These are phyloP conservation scores for Melanocharis versteri DNA, from an alignment of 2,113 vertebrate species.

Conservation along the genomic window DNA sequence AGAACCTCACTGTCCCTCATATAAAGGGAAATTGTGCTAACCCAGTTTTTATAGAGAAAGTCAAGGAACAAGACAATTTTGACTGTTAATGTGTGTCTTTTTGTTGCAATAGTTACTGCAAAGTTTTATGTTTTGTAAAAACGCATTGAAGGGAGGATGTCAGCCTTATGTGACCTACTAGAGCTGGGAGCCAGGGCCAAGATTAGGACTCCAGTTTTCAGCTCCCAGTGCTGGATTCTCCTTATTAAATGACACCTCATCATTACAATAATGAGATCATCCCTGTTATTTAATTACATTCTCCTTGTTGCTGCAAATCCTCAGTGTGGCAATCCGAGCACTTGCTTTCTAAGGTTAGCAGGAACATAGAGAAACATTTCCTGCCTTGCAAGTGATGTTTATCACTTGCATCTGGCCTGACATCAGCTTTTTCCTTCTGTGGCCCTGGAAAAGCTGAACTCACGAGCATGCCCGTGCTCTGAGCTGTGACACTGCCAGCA, in stretches of 20 bases:
- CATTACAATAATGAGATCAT: constrained; percentile 59
- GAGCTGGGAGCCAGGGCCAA: neutral
- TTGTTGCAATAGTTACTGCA: neutral
- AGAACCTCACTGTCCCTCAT: neutral
- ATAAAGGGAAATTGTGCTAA: neutral
- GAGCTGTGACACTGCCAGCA: neutral
- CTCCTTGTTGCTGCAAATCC: constrained; percentile 53
- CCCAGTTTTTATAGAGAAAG: neutral
- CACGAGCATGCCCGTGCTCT: neutral
- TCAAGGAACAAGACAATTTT: neutral
- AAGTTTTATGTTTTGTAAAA: neutral
- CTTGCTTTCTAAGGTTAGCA: constrained; percentile 61
- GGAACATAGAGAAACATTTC: neutral
- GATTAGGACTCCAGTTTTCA: neutral
- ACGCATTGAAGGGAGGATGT: neutral
- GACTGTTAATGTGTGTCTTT: neutral
- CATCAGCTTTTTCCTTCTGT: constrained; percentile 7
- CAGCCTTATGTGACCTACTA: neutral
- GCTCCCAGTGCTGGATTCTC: constrained; percentile 4
- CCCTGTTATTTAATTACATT: constrained; percentile 44
- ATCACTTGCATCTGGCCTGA: neutral
- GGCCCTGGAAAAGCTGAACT: neutral
- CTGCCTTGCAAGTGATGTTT: neutral
- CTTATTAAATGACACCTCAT: constrained; percentile 44
- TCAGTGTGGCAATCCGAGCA: constrained; percentile 29